Evolutionary conservation across 2,113 vertebrate genomes (phyloP).

Genomic region (Perca flavescens): DNA sequence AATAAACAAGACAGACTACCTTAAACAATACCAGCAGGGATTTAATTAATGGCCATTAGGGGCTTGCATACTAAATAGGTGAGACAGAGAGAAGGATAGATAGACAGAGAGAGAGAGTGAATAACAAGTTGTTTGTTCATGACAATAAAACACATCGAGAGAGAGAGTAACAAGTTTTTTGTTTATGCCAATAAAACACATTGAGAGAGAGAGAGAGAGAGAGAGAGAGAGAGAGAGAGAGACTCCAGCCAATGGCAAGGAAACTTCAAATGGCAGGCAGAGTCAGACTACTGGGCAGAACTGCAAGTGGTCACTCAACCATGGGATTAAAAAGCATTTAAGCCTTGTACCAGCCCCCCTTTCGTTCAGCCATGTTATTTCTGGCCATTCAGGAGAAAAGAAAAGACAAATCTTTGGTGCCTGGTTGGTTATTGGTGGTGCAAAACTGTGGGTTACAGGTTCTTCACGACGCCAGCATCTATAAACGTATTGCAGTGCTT

Average conservation of each 20-base stretch:
- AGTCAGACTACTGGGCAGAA: slow-evolving; percentile 70
- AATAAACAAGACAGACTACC: slow-evolving; percentile 60
- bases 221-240: neutral
- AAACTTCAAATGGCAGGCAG: slow-evolving; percentile 71
- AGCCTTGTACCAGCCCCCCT: slow-evolving; percentile 72
- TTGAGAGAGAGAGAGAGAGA: neutral
- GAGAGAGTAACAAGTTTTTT: neutral
- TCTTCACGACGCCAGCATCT: slow-evolving; percentile 61
- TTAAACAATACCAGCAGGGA: slow-evolving; percentile 65
- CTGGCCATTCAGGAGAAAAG: slow-evolving; percentile 67
- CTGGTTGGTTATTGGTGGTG: slow-evolving; percentile 50
- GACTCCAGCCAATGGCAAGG: slow-evolving; percentile 56
- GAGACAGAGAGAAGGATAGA: slow-evolving; percentile 2
- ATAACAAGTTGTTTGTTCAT: no score
- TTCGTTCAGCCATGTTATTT: slow-evolving; percentile 65
- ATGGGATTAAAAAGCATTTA: slow-evolving; percentile 86
- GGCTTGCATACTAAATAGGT: slow-evolving; percentile 66
- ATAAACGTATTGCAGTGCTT: slow-evolving; percentile 64
- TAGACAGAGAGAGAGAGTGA: neutral
- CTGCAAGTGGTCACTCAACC: slow-evolving; percentile 81
- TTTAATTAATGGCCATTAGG: slow-evolving; percentile 75
- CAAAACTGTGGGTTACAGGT: slow-evolving; percentile 66
- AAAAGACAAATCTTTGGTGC: slow-evolving; percentile 64
- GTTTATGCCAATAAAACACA: no score
- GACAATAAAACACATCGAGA: neutral